Evolutionary conservation across 2,888 invertebrate species (phyloP), one percentile per base, ranked within the genome.

Genomic region (Chalcosyrphus nemorum): DNA sequence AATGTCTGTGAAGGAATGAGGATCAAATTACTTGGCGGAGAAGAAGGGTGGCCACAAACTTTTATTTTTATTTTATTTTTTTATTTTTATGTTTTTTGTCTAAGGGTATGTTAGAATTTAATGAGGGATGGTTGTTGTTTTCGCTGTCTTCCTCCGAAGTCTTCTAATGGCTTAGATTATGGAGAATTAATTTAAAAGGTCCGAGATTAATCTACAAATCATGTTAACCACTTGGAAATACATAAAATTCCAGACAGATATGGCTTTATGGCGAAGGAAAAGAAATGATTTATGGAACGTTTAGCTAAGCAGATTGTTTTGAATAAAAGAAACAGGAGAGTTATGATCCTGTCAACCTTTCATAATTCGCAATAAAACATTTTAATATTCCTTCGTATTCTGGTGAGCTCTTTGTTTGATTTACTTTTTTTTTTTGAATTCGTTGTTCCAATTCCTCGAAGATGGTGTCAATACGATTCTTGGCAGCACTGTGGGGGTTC

Each of bases 141-240:
- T 32, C 2, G 7, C 11, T 32, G 1, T 38, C n/a, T 38, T 24
- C 24, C 24, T 38, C n/a, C 19, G 17, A 11, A 63, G 63, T 29
- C 38, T 38, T 75, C 52, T 76, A 76, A 71, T 65, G 71, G 38
- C 43, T 15, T 21, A 61, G 72, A 77, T 72, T 82, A 72, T 66
- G 19, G 32, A 24, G 72, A 68, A 82, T 82, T 82, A 77, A 77
- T 82, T 82, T 77, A 54, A 77, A 77, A 71, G 61, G 61, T 32
- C 66, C 59, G 54, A 43, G 54, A 66, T 77, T 54, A 68, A 72
- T 72, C 72, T 59, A 77, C 66, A 81, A 77, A 82, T 82, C 82
- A 82, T 82, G 61, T 77, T 77, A 72, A 68, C 72, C 72, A 66
- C 71, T 72, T 77, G 32, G 65, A 66, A 72, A 66, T 61, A 66